Evolutionary conservation across 2,888 invertebrate genomes (phyloP).

Genomic region (Dendrolimus houi): DNA sequence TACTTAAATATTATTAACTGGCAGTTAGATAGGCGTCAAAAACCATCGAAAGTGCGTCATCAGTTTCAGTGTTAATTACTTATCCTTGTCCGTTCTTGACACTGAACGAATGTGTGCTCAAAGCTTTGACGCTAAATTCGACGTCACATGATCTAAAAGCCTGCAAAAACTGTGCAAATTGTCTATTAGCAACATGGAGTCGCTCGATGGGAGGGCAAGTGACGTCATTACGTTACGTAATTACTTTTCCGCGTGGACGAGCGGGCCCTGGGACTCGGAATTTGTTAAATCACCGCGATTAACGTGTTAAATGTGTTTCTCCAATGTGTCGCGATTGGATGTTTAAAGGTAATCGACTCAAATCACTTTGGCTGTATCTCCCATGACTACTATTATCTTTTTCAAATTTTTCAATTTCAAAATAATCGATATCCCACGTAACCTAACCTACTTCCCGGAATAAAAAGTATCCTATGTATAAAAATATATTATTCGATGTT

Average conservation of each 20-base stretch:
- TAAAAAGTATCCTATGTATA: too few species aligned
- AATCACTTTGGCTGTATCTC: background rate
- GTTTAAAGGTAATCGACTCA: conserved; percentile 24
- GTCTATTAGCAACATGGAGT: conserved; percentile 53
- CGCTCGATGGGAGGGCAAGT: conserved; percentile 45
- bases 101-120: background rate
- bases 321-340: conserved; percentile 37
- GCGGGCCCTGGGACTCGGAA: conserved; percentile 49
- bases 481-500: too few species aligned
- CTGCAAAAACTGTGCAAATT: conserved; percentile 60
- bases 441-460: too few species aligned
- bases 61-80: background rate
- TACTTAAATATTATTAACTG: too few species aligned
- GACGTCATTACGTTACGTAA: conserved; percentile 71
- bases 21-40: too few species aligned
- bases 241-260: conserved; percentile 72
- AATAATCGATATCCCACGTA: too few species aligned
- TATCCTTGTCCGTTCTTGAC: background rate
- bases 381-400: too few species aligned
- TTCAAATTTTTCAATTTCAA: too few species aligned
- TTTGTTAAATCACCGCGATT: conserved; percentile 69
- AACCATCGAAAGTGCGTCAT: background rate
- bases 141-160: conserved; percentile 29
- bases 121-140: background rate
- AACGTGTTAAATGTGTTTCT: conserved; percentile 68